These are phyloP conservation scores for Hyperoodon ampullatus DNA, from an alignment of 2,113 vertebrate species.

Conservation along the genomic window DNA sequence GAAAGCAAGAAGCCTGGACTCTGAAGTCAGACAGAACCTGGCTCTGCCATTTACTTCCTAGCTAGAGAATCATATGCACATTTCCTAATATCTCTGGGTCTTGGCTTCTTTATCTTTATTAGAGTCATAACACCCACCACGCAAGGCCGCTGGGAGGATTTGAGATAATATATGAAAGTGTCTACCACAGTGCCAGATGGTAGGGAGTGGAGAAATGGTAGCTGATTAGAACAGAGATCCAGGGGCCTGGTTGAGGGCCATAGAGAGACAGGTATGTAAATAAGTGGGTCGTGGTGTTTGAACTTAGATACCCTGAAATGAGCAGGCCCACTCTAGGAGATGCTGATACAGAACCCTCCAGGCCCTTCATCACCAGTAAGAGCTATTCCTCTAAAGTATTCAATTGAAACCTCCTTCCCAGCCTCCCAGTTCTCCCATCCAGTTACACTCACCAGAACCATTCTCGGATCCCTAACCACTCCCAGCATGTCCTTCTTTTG, in stretches of 20 bases:
- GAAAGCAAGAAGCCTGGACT: not conserved
- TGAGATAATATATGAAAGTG: not conserved
- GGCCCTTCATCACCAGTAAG: not conserved
- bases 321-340: not conserved
- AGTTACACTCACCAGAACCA: not conserved
- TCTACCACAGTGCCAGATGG: not conserved
- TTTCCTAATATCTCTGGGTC: not conserved
- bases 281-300: not conserved
- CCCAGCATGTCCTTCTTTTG: not conserved
- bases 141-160: not conserved
- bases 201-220: not conserved
- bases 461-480: not conserved
- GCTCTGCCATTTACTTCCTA: not conserved
- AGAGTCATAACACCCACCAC: not conserved
- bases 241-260: rapidly evolving
- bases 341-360: not conserved
- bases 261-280: no score
- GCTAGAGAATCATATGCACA: not conserved
- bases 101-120: not conserved
- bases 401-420: not conserved
- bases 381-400: not conserved
- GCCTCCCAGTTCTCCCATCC: not conserved
- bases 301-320: not conserved
- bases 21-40: not conserved
- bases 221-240: not conserved